Percentiles rank a stretch among this genome's conserved stretches.
Conservation (phyloP, 2,113 vertebrate genomes). For the Piprites chloris region DNA sequence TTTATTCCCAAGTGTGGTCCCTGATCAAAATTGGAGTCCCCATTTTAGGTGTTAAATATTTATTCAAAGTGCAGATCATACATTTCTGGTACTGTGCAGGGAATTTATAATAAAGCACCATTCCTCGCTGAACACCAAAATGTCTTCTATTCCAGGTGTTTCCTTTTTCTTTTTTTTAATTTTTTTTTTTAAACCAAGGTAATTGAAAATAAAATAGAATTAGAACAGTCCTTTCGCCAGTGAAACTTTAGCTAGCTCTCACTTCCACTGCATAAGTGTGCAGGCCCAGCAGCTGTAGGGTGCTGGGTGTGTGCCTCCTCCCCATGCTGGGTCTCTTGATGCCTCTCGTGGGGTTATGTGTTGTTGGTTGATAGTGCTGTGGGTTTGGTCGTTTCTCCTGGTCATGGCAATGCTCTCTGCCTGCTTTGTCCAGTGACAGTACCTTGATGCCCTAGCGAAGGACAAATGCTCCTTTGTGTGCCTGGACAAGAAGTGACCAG, state of each 20-base stretch:
- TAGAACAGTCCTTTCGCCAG: neutral
- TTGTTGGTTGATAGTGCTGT: neutral
- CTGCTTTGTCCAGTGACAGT: neutral
- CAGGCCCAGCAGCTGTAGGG: neutral
- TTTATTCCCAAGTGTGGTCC: conserved; percentile 63
- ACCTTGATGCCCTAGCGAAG: neutral
- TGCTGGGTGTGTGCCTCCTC: neutral
- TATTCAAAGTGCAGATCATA: conserved; percentile 53
- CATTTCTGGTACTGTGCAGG: neutral
- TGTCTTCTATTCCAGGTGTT: neutral
- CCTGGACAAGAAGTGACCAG: neutral
- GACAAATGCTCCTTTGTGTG: neutral
- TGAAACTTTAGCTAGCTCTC: neutral
- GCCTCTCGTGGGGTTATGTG: neutral
- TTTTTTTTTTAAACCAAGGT: neutral
- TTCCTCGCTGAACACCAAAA: neutral
- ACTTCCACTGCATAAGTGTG: neutral
- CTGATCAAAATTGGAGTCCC: conserved; percentile 50
- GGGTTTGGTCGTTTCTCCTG: neutral
- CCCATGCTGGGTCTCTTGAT: rapidly evolving
- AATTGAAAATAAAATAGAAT: conserved; percentile 1
- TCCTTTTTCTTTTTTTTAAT: neutral
- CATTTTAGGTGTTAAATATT: conserved; percentile 62
- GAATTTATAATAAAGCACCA: conserved; percentile 14
- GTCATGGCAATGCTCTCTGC: neutral